A percentile compares a stretch with the other conserved stretches of the same genome.
Evolutionary conservation across 2,888 invertebrate species (phyloP).

Genomic region (Drosophila algonquin): DNA sequence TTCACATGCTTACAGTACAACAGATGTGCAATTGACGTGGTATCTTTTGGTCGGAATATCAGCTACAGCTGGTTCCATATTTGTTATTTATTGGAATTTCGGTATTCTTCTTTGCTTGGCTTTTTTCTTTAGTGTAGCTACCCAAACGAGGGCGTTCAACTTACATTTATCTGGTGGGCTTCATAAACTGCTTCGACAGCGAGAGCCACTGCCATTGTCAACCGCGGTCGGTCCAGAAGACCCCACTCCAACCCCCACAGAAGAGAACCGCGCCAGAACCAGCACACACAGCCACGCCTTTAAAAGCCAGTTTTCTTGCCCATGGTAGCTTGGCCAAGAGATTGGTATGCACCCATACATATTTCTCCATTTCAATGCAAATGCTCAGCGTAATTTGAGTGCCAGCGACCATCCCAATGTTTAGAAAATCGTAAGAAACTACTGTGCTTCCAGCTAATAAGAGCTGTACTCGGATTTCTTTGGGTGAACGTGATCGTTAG

Average conservation of each 20-base stretch:
- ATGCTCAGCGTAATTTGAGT: not conserved
- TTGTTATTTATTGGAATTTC: constrained; percentile 24
- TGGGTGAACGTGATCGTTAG: constrained; percentile 22
- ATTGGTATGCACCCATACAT: constrained; percentile 26
- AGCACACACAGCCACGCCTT: constrained; percentile 19
- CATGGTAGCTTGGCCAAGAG: constrained; percentile 3
- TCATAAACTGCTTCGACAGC: constrained; percentile 34
- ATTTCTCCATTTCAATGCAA: constrained; percentile 28
- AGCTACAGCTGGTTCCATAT: not conserved
- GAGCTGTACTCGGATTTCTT: not conserved
- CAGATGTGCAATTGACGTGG: not conserved
- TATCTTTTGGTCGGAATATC: not conserved
- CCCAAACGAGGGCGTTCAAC: constrained; percentile 78
- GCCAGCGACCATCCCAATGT: not conserved
- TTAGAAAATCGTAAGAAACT: too few species aligned
- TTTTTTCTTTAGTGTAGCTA: constrained; percentile 9
- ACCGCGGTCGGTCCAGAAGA: constrained; percentile 24
- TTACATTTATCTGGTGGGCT: constrained; percentile 39
- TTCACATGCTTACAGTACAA: too few species aligned
- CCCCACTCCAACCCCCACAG: constrained; percentile 21
- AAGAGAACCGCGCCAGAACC: not conserved
- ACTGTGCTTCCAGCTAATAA: constrained; percentile 11
- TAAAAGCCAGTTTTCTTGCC: constrained; percentile 39
- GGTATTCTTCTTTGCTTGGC: not conserved
- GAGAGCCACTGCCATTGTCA: constrained; percentile 29